These are phyloP conservation scores for Pollenia griseotomentosa DNA, from an alignment of 2,888 invertebrate genomes.

Conservation along the genomic window DNA sequence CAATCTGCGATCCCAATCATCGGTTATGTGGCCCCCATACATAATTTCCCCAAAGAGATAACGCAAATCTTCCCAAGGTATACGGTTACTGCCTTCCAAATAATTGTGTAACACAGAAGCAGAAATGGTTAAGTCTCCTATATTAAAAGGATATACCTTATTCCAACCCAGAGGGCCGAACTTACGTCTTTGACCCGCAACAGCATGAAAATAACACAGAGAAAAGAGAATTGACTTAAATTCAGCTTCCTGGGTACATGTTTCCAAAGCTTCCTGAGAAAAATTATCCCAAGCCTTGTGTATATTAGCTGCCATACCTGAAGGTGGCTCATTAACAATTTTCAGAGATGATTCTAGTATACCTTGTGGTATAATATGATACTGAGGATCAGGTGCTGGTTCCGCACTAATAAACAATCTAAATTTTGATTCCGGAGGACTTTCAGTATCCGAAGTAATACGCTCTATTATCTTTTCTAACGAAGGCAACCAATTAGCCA, in stretches of 20 bases:
- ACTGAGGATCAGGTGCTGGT: conserved; percentile 89
- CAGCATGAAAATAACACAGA: conserved; percentile 97
- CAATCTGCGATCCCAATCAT: conserved; percentile 96
- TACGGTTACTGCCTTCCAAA: conserved; percentile 93
- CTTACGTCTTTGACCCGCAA: conserved; percentile 95
- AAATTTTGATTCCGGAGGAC: conserved; percentile 81
- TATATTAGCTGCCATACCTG: conserved; percentile 97
- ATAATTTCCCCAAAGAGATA: conserved; percentile 98
- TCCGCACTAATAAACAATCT: conserved; percentile 95
- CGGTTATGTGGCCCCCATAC: conserved; percentile 99
- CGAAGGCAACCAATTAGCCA: conserved; percentile 93
- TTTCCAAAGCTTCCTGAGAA: conserved; percentile 95
- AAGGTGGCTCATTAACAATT: conserved; percentile 98
- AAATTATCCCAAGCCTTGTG: conserved; percentile 97
- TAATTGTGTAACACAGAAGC: conserved; percentile 96
- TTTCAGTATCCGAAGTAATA: conserved; percentile 86
- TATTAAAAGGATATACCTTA: conserved; percentile 91
- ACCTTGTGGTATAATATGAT: conserved; percentile 91
- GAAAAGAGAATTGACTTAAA: conserved; percentile 96
- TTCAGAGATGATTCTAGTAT: conserved; percentile 97
- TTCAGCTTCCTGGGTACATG: conserved; percentile 96
- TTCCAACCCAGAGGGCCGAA: conserved; percentile 98
- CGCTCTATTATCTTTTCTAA: conserved; percentile 97
- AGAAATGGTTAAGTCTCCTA: conserved; percentile 96
- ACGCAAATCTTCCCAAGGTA: conserved; percentile 97